Evolutionary conservation across 1,140 invertebrate species (phyloP), one percentile per base, ranked within the genome.

Genomic region (Pomacea maculata): DNA sequence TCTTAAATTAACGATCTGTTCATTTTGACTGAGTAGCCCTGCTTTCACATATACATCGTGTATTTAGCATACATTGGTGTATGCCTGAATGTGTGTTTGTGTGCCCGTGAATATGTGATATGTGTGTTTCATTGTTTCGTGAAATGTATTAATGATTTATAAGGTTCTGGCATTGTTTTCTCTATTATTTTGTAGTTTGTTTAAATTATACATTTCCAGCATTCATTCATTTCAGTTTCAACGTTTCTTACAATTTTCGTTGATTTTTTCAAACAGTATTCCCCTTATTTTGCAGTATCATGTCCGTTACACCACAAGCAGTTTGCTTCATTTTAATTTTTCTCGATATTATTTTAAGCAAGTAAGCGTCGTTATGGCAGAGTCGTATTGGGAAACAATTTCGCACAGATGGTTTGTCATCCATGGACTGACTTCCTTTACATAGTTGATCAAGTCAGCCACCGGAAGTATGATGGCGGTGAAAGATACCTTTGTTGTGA

Each of bases 61-160:
- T 25, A 25, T 25, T 25, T 25, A 25, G 25, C 25, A 25, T 25
- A 25, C 34, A 45, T 2, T 45, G 0, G 68, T 71, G 68, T 71
- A 45, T 71, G 68, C 45, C 25, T 71, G 68, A 34, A n/a, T 25
- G 68, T 71, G 25, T 71, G 68, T 25, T 25, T 71, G 68, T 25
- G 68, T 71, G 68, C 45, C 25, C 45, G 68, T 71, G 68, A 34
- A 45, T 71, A 12, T 71, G 68, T 71, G 68, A 45, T 71, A 45
- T 71, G 68, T 71, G 68, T 71, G 68, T n/a, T 25, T 71, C 25
- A 15, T 25, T 71, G 68, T 25, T 71, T 19, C 6, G 64, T 67
- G 64, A 19, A 25, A 25, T 67, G 64, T 67, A 7, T 67, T 19
- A 19, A 25, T 67, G 64, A 19, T 2, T 67, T 19, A 1, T 19